Evolutionary conservation across 2,888 invertebrate species (phyloP), one percentile per base, ranked within the genome.

Genomic region (Phytoseiulus persimilis): DNA sequence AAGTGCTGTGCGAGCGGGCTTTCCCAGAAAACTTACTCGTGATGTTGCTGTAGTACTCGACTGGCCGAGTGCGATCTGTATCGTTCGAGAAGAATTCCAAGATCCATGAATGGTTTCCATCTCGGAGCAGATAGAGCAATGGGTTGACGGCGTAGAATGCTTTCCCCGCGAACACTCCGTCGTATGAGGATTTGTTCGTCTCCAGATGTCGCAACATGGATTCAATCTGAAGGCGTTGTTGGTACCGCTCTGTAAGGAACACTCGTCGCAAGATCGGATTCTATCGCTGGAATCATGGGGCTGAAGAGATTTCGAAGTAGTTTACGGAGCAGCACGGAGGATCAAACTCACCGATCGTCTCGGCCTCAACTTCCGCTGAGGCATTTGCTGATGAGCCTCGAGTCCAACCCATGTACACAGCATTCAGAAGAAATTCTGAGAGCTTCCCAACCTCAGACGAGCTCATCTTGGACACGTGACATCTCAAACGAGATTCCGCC

Each of bases 11-110:
- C n/a, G n/a, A n/a, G n/a, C n/a, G n/a, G n/a, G n/a, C n/a, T n/a
- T n/a, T n/a, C n/a, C n/a, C n/a, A n/a, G n/a, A n/a, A n/a, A 33
- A 32, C 87, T 87, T n/a, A 87, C 87, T 45, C 45, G 87, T 33
- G 32, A 87, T 87, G 45, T 87, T 87, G 87, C 87, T 33, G 87
- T 87, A 87, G 32, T 87, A 87, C 87, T 87, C 87, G 39, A n/a
- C 87, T 23, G 87, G 87, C n/a, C 87, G 32, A 1, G 87, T 87
- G 39, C n/a, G 32, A 33, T 87, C 87, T 39, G 87, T 87, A 23
- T 87, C 33, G 33, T 87, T 87, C 33, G 87, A 87, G 33, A 87
- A 45, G 23, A 87, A 87, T 33, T 87, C 87, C 32, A 87, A 87
- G 32, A 87, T 87, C 87, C 87, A 87, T 32, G 87, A 87, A 31